Evolutionary conservation across 2,888 invertebrate genomes (phyloP), one percentile per base, ranked within the genome.

Genomic region (Ormyrus nitidulus): DNA sequence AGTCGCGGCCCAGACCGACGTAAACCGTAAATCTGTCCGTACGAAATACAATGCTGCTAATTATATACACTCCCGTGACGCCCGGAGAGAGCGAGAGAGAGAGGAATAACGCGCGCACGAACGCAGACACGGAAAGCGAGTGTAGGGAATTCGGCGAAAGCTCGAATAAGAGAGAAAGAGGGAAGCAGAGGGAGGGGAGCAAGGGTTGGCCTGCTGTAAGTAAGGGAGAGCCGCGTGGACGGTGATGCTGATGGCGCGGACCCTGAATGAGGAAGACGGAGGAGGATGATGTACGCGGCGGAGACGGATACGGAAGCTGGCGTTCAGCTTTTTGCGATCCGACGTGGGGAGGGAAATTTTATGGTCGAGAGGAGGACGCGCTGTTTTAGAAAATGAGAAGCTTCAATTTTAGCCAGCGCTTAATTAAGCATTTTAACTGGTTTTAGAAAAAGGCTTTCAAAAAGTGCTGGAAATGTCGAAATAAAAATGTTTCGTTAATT

Each of bases 1-100:
- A 88, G 87, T 86, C 87, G 89, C 86, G 87, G 88, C 87, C 87
- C n/a, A 54, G 48, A 11, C 10, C 59, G 66, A 89, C 88, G 88
- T 87, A 86, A 88, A 87, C 88, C 89, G 90, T 90, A 90, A 90
- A 90, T 90, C 90, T 89, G 90, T 89, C 89, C 48, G 51, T 49
- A 13, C 86, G 86, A 86, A 88, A 87, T 87, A 89, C 89, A 90
- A 89, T 89, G 88, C 89, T n/a, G 89, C 90, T 90, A 90, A 90
- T 90, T 90, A 89, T 90, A 89, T 89, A 90, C 89, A 88, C 88
- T 88, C 88, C 89, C 89, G 89, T 88, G 89, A 89, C 87, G 87
- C 87, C 4, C 34, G 34, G 34, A 56, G 71, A 65, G 83, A 73
- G 76, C 44, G 76, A 81, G 74, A 73, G 82, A 79, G 73, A 64